phyloP scores from a whole-genome alignment of 2,797 vertebrate species.

The Aratinga solstitialis region DNA sequence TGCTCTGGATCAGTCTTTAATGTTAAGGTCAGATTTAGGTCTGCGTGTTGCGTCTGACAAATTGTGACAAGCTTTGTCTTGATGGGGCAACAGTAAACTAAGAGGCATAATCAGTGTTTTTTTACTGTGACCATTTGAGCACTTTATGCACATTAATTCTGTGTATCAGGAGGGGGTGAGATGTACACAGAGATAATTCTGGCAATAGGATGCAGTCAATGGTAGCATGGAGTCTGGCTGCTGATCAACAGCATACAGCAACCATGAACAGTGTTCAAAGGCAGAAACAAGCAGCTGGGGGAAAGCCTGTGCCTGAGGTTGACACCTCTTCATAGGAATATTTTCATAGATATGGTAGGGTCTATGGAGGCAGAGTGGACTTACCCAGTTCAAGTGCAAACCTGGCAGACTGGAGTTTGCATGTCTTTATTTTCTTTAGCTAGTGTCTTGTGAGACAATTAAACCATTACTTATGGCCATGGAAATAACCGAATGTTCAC shows the following conservation, averaged over 20 bases:
- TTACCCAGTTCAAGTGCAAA: neutral
- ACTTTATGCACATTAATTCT: neutral
- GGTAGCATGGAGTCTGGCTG: neutral
- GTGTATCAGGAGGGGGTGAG: neutral
- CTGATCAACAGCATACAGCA: neutral
- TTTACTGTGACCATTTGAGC: neutral
- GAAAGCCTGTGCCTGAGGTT: neutral
- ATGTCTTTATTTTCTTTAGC: neutral
- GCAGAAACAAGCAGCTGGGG: neutral
- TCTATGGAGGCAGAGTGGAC: neutral
- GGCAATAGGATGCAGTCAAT: neutral
- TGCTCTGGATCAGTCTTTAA: neutral
- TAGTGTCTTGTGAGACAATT: neutral
- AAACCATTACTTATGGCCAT: neutral
- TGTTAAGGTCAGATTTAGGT: neutral
- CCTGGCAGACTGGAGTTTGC: neutral
- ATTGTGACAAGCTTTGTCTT: neutral
- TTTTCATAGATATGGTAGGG: neutral
- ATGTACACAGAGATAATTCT: neutral
- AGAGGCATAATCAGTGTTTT: neutral
- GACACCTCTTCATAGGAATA: neutral
- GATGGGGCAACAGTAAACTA: neutral
- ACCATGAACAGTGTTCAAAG: neutral
- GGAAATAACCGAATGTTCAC: neutral
- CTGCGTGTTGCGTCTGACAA: accelerated